Evolutionary conservation across 2,888 invertebrate genomes (phyloP).

Genomic region (Pseudolycoriella hygida): DNA sequence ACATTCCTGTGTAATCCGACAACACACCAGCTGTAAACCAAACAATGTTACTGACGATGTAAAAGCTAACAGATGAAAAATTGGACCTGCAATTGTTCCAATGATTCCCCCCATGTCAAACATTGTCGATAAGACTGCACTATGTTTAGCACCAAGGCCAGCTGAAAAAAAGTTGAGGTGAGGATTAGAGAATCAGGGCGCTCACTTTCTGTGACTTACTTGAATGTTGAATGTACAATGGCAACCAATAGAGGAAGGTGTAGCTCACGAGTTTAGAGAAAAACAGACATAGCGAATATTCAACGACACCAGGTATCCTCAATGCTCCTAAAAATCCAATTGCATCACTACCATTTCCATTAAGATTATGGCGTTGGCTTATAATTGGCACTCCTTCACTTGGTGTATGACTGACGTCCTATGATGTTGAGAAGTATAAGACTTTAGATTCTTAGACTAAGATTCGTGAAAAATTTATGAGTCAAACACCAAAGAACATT

Average conservation of each 20-base stretch:
- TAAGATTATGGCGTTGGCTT: background rate
- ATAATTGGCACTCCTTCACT: slow-evolving; percentile 17
- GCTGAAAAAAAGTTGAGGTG: slow-evolving; percentile 32
- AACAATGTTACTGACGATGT: no score
- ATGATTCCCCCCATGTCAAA: slow-evolving; percentile 83
- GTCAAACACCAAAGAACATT: no score
- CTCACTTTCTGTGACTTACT: slow-evolving; percentile 38
- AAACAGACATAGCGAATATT: slow-evolving; percentile 84
- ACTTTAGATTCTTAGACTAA: no score
- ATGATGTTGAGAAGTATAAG: background rate
- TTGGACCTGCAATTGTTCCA: slow-evolving; percentile 77
- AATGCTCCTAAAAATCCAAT: slow-evolving; percentile 64
- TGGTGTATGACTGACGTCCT: slow-evolving; percentile 12
- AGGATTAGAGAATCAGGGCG: background rate
- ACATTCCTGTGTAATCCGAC: slow-evolving; percentile 67
- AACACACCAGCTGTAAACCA: slow-evolving; percentile 64
- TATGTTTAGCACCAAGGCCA: slow-evolving; percentile 42
- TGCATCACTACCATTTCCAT: slow-evolving; percentile 26
- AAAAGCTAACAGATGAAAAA: no score
- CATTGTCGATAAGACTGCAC: slow-evolving; percentile 61
- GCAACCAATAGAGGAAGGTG: slow-evolving; percentile 94
- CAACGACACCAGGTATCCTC: slow-evolving; percentile 78
- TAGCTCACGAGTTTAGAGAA: slow-evolving; percentile 95
- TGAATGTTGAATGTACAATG: slow-evolving; percentile 67
- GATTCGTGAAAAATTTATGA: no score